Evolutionary conservation across 2,797 vertebrate genomes (phyloP), one percentile per base, ranked within the genome.

Genomic region (Aulostomus chinensis): DNA sequence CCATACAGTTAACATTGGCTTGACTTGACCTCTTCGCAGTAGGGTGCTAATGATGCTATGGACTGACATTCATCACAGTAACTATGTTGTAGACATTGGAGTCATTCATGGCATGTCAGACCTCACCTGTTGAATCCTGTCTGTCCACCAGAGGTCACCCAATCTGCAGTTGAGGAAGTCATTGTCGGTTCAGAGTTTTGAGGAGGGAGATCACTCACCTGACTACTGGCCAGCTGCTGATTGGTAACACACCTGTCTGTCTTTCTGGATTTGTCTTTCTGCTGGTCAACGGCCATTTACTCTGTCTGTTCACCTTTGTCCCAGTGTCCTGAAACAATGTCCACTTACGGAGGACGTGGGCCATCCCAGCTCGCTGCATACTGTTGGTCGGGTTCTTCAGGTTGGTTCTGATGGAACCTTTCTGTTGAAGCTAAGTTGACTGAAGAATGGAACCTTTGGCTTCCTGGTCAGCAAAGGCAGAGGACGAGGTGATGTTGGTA

Each of bases 261-360:
- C 16, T 22, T 7, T 25, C 24, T 7, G 2, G 24, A 25, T 2
- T 2, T 3, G 24, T 25, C 24, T 7, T 2, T 25, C 4, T 25
- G 24, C 20, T 3, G 20, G 20, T 21, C 20, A 25, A 25, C 24
- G 9, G 24, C 24, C 24, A 25, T 7, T 25, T 8, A 25, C 24
- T 25, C 9, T 17, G 14, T 10, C 5, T 10, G 14, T 25, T 0
- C 4, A 28, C 11, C 2, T 11, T 20, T 45, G 11, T 12, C 15
- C 35, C 56, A 86, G 82, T 39, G 58, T 18, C 2, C 71, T 85
- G 0, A 84, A 67, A 58, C 87, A 81, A 10, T 71, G 89, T 0
- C 88, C 96, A 68, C 94, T 93, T 0, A 85, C 92, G 29, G 92
- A 95, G 57, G 94, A 95, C 0, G 92, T 95, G 0, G 80, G 94